Conservation (phyloP, 2,113 vertebrate genomes). For the Hystrix brachyura region DNA sequence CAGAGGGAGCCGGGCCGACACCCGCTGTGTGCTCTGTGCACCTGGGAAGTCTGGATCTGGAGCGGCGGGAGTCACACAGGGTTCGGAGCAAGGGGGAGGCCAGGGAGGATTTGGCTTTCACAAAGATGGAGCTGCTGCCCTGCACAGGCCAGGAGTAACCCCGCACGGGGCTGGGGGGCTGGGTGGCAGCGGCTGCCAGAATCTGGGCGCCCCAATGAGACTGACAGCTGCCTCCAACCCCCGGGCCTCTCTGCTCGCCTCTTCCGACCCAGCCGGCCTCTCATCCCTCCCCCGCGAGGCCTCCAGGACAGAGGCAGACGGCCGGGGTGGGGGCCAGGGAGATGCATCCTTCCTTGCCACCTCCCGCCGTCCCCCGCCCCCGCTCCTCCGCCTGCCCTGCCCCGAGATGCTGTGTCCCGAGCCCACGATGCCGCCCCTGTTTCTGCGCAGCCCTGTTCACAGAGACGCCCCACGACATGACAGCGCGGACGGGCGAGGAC, state of each 20-base stretch:
- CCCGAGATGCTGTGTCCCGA: not conserved
- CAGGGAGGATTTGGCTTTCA: not conserved
- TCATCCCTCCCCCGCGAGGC: accelerated
- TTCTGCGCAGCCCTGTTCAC: constrained; percentile 94
- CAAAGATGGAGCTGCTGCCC: too few relatives aligned
- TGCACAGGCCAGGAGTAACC: not conserved
- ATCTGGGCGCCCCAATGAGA: not conserved
- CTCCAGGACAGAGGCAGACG: accelerated
- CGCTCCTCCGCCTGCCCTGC: accelerated
- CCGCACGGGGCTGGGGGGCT: not conserved
- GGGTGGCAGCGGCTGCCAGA: not conserved
- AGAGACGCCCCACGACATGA: constrained; percentile 95
- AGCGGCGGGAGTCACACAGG: not conserved
- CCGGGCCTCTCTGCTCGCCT: not conserved
- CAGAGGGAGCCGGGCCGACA: not conserved
- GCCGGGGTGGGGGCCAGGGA: accelerated
- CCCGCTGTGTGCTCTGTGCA: too few relatives aligned
- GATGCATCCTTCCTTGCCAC: too few relatives aligned
- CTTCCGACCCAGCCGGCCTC: not conserved
- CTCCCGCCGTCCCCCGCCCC: accelerated
- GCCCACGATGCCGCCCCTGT: not conserved
- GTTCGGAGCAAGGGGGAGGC: not conserved
- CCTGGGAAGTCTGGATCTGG: not conserved
- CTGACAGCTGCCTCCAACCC: not conserved
- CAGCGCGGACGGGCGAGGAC: constrained; percentile 92